Evolutionary conservation across 2,888 invertebrate species (phyloP).

Genomic region (Diplolepis rosae): DNA sequence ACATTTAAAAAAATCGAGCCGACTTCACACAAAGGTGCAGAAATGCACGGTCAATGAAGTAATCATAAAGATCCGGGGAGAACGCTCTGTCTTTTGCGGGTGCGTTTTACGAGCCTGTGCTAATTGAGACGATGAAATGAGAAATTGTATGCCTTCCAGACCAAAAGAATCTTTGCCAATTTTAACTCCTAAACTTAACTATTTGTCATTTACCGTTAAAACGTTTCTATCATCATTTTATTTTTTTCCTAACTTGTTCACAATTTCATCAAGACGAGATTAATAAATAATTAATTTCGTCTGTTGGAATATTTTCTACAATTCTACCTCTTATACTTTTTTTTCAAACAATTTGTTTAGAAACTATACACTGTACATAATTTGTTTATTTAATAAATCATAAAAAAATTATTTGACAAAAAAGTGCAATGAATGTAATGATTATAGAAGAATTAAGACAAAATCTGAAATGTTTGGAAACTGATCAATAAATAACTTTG

Average conservation of each 20-base stretch:
- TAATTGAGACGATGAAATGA: conserved; percentile 31
- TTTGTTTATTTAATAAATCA: too few relatives aligned
- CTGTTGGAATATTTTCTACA: too few relatives aligned
- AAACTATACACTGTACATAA: too few relatives aligned
- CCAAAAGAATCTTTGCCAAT: conserved; percentile 24
- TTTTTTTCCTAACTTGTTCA: too few relatives aligned
- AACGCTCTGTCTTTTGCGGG: conserved; percentile 26
- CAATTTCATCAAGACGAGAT: too few relatives aligned
- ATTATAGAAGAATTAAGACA: too few relatives aligned
- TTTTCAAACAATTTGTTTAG: conserved; percentile 11
- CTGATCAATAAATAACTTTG: too few relatives aligned
- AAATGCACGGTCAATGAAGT: conserved; percentile 36
- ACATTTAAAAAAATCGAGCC: conserved; percentile 43
- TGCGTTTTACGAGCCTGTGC: conserved; percentile 27
- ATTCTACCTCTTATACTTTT: not conserved
- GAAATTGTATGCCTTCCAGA: conserved; percentile 16
- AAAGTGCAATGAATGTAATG: too few relatives aligned
- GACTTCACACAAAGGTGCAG: conserved; percentile 42
- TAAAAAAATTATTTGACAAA: too few relatives aligned
- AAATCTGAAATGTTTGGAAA: too few relatives aligned
- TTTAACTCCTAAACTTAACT: conserved; percentile 16
- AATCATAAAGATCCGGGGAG: conserved; percentile 29
- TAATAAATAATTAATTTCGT: too few relatives aligned
- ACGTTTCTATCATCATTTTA: not conserved
- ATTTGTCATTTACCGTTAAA: conserved; percentile 6